Evolutionary conservation across 2,113 vertebrate genomes (phyloP).

Genomic region (Sula dactylatra): DNA sequence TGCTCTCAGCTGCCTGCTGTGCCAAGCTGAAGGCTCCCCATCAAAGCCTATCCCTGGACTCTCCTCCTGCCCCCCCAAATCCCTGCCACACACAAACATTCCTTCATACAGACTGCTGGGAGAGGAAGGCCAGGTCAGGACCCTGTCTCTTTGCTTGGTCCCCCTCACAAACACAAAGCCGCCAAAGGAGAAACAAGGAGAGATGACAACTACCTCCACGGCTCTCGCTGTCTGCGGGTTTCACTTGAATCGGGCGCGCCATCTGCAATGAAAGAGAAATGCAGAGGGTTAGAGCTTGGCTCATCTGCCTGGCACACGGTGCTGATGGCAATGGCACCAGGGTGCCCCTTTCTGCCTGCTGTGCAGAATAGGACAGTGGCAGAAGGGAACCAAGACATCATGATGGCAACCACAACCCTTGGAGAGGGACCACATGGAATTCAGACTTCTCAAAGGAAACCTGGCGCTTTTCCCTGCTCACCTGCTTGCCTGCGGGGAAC

Average conservation of each 20-base stretch:
- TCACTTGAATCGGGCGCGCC: constrained; percentile 84
- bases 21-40: background rate
- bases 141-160: background rate
- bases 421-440: background rate
- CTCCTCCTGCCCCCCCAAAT: background rate
- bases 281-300: constrained; percentile 12
- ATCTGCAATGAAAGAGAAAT: constrained; percentile 71
- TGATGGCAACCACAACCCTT: background rate
- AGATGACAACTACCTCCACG: constrained; percentile 90
- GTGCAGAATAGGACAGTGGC: background rate
- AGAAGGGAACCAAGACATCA: background rate
- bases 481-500: background rate
- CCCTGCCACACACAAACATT: background rate
- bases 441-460: background rate
- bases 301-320: background rate
- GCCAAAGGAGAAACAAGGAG: constrained; percentile 41
- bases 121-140: background rate
- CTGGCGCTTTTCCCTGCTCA: background rate
- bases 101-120: rapidly evolving
- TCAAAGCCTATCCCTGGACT: background rate
- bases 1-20: background rate
- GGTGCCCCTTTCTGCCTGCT: background rate
- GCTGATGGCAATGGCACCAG: background rate
- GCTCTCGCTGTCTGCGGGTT: constrained; percentile 95
- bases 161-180: background rate